phyloP scores from a whole-genome alignment of 2,113 vertebrate species.

The Monopterus albus region DNA sequence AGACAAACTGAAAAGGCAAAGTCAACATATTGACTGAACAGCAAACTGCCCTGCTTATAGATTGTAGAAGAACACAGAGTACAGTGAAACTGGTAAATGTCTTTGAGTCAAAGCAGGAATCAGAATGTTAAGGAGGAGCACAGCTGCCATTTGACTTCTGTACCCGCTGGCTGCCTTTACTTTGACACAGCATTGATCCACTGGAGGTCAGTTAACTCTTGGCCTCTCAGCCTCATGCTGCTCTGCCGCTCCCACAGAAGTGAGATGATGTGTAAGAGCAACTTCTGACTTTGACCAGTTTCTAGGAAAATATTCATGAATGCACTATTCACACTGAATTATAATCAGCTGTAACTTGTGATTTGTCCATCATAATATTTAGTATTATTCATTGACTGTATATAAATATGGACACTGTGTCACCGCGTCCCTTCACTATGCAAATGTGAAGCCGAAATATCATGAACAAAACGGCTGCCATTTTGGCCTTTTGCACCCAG shows the following conservation, averaged over 20 bases:
- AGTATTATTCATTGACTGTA: no score
- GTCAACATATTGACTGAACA: constrained; percentile 17
- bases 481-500: no score
- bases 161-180: constrained; percentile 44
- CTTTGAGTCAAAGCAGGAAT: constrained; percentile 60
- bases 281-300: constrained; percentile 12
- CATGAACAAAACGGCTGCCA: no score
- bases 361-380: not conserved
- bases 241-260: constrained; percentile 45
- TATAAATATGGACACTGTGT: no score
- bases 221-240: constrained; percentile 33
- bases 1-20: not conserved
- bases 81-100: constrained; percentile 49
- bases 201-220: constrained; percentile 65
- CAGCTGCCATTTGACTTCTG: constrained; percentile 56
- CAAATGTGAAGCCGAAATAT: no score
- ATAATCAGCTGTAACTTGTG: not conserved
- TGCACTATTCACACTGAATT: not conserved
- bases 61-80: constrained; percentile 38
- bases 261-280: constrained; percentile 49
- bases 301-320: not conserved
- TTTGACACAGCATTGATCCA: constrained; percentile 74
- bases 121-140: constrained; percentile 75
- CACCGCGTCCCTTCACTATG: no score
- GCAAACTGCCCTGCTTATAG: constrained; percentile 37